Conservation (phyloP, 2,113 vertebrate species). For the Marcusenius ussheri region DNA sequence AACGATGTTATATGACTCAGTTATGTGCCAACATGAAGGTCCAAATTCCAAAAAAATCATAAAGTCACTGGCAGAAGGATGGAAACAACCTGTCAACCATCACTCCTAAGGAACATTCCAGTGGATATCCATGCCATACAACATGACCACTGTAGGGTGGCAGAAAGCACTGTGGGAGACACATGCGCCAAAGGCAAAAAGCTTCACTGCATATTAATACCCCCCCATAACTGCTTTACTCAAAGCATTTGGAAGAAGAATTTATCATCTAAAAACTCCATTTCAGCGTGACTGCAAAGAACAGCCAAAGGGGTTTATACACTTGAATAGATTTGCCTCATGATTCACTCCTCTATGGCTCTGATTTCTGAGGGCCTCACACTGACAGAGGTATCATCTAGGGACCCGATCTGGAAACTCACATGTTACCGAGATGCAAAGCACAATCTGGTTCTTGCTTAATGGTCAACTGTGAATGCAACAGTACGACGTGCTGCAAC, state of each 20-base stretch:
- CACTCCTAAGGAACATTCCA: not conserved
- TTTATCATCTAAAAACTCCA: not conserved
- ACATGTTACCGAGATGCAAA: not conserved
- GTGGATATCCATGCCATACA: not conserved
- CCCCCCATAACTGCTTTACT: not conserved
- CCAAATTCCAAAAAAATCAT: not conserved
- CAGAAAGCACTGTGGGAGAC: not conserved
- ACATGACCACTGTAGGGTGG: not conserved
- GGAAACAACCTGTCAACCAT: not conserved
- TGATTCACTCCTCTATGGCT: not conserved
- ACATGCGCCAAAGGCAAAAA: not conserved
- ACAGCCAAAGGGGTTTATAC: not conserved
- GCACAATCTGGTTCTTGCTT: not conserved
- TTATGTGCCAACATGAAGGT: not conserved
- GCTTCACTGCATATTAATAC: not conserved
- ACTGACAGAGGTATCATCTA: not conserved
- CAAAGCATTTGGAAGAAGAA: not conserved
- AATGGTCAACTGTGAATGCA: not conserved
- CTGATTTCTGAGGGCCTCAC: not conserved
- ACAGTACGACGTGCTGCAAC: not conserved
- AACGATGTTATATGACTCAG: not conserved
- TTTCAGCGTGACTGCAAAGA: not conserved
- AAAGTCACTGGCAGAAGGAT: not conserved
- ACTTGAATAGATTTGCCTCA: not conserved
- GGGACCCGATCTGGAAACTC: not conserved